Evolutionary conservation across 2,113 vertebrate species (phyloP).

Genomic region (Orientallactaga bullata): DNA sequence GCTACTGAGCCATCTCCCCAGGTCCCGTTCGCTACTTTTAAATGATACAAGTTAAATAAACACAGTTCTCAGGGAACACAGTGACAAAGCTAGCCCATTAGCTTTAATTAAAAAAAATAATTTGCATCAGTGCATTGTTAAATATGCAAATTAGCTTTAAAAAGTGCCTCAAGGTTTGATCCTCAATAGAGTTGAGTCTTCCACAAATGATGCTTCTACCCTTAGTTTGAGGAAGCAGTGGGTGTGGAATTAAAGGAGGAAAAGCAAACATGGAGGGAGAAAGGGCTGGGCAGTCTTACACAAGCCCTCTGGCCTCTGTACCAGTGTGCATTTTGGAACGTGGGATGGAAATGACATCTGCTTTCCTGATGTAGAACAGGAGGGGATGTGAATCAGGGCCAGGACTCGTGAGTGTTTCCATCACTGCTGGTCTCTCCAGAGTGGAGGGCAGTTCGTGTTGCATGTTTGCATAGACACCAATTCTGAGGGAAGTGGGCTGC

Average conservation of each 20-base stretch:
- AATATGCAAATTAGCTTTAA: neutral
- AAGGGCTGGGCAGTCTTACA: neutral
- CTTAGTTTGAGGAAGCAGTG: neutral
- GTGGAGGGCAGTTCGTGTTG: neutral
- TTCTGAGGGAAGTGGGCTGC: neutral
- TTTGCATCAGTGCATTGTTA: constrained; percentile 26
- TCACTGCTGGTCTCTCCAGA: neutral
- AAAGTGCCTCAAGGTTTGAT: neutral
- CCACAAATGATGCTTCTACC: neutral
- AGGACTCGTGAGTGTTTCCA: neutral
- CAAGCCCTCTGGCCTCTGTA: neutral
- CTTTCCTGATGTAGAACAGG: neutral
- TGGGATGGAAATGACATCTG: neutral
- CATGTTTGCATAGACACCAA: neutral
- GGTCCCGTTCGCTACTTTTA: neutral
- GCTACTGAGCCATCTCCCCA: no score
- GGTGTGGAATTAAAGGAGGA: neutral
- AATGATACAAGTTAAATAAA: neutral
- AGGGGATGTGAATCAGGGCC: rapidly evolving
- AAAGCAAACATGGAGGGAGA: neutral
- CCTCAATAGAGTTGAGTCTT: neutral
- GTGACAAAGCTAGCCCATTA: neutral
- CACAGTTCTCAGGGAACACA: neutral
- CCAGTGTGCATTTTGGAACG: neutral
- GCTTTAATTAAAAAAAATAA: neutral